Base-by-base conservation (phyloP, 2,113 vertebrate genomes). In the Parus major region DNA sequence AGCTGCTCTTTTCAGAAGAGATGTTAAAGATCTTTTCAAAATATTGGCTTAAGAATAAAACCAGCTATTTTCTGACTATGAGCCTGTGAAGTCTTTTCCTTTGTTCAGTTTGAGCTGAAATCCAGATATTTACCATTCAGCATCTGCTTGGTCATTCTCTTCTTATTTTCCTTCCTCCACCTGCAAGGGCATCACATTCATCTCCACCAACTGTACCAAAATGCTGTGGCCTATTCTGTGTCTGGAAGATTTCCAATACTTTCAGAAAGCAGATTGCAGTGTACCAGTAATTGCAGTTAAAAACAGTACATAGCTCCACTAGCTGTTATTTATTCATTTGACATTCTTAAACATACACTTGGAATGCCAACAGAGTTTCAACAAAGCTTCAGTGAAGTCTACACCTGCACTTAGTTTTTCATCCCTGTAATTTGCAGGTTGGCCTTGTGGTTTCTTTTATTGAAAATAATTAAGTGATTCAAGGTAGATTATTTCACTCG, bases 351-450 rank as follows among this genome's bases (percentile, higher is more conserved):
- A 88, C 88, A 96, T 42, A 97, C 36, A 86, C 46, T 92, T 77
- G 23, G 68, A 93, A 86, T 94, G 93, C 92, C 93, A 72, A 75
- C 79, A 75, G 94, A 80, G 90, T 82, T 94, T 88, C 92, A 96
- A 96, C 88, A 96, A 97, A 94, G 94, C 88, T 75, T 84, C 69
- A n/a, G 20, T 68, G 86, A 92, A 94, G 88, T 60, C 72, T 95
- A 95, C 84, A 96, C 94, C 93, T 75, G 88, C 80, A 96, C 72
- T 96, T 97, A 96, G 39, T 44, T 87, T 91, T 92, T 92, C 50
- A 90, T 90, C 93, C 90, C 94, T 94, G 79, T 86, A 96, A 97
- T 97, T 96, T 96, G n/a, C 52, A 83, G 96, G 93, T 92, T 8
- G 18, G 49, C 49, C 64, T 88, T 71, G 60, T 53, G 80, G 90